phyloP scores from a whole-genome alignment of 2,113 vertebrate genomes.

The Verasper variegatus region DNA sequence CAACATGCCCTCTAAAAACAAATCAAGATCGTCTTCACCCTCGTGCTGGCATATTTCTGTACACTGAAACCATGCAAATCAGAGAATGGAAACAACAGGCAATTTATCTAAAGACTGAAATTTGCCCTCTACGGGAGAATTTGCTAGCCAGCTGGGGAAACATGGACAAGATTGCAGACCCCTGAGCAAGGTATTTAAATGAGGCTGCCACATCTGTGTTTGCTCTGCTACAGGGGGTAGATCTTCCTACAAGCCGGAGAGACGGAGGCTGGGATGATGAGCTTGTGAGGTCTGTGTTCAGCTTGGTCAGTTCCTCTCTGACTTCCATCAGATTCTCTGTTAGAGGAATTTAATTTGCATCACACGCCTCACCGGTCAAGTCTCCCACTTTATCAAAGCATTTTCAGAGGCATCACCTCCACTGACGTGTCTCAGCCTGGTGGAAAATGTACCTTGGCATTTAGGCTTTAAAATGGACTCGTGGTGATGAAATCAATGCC shows the following conservation, averaged over 20 bases:
- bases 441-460: conserved; percentile 54
- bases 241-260: conserved; percentile 51
- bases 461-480: conserved; percentile 57
- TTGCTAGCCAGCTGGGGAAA: conserved; percentile 47
- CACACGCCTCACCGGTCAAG: conserved; percentile 63
- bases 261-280: conserved; percentile 61
- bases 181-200: conserved; percentile 67
- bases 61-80: conserved; percentile 42
- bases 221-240: conserved; percentile 47
- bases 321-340: conserved; percentile 74
- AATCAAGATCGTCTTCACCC: conserved; percentile 34
- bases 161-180: conserved; percentile 29
- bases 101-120: conserved; percentile 49
- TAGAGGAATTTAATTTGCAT: conserved; percentile 80
- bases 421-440: conserved; percentile 43
- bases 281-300: conserved; percentile 73
- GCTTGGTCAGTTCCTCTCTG: conserved; percentile 66
- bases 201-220: conserved; percentile 63
- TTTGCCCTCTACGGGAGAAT: conserved; percentile 40
- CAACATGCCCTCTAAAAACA: conserved; percentile 22
- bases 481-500: conserved; percentile 45
- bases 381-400: conserved; percentile 66
- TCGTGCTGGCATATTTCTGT: conserved; percentile 27
- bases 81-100: conserved; percentile 41
- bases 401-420: conserved; percentile 60